phyloP scores from a whole-genome alignment of 2,113 vertebrate genomes.

The Gasterosteus nipponicus region DNA sequence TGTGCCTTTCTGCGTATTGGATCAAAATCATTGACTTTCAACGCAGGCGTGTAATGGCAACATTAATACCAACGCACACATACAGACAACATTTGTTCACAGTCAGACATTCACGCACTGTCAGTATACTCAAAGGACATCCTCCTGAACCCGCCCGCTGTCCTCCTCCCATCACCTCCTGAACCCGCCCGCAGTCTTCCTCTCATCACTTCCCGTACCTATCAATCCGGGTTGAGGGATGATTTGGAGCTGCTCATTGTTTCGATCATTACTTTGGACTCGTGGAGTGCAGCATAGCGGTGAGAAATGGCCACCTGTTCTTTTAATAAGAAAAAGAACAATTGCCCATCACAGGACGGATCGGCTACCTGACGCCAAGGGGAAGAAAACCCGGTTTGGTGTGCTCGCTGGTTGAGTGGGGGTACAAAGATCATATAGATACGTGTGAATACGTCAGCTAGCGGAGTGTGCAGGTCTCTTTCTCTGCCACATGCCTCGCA shows the following conservation, averaged over 20 bases:
- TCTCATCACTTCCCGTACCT: slow-evolving; percentile 53
- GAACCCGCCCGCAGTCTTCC: background rate
- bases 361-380: slow-evolving; percentile 42
- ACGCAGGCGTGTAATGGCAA: background rate
- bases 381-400: slow-evolving; percentile 21
- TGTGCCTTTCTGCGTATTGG: too few species aligned
- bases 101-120: background rate
- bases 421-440: slow-evolving; percentile 9
- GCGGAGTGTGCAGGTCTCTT: background rate
- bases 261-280: slow-evolving; percentile 77
- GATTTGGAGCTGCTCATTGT: slow-evolving; percentile 65
- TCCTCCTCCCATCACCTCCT: slow-evolving; percentile 33
- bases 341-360: slow-evolving; percentile 54
- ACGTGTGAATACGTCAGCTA: background rate
- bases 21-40: background rate
- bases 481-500: background rate
- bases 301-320: slow-evolving; percentile 77
- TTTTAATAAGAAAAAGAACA: slow-evolving; percentile 73
- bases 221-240: slow-evolving; percentile 62
- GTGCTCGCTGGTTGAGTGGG: background rate
- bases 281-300: slow-evolving; percentile 58
- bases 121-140: slow-evolving; percentile 4
- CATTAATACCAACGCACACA: background rate
- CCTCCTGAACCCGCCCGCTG: background rate
- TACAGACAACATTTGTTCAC: background rate